Conservation (phyloP, 2,888 invertebrate genomes). For the Leptothorax acervorum region DNA sequence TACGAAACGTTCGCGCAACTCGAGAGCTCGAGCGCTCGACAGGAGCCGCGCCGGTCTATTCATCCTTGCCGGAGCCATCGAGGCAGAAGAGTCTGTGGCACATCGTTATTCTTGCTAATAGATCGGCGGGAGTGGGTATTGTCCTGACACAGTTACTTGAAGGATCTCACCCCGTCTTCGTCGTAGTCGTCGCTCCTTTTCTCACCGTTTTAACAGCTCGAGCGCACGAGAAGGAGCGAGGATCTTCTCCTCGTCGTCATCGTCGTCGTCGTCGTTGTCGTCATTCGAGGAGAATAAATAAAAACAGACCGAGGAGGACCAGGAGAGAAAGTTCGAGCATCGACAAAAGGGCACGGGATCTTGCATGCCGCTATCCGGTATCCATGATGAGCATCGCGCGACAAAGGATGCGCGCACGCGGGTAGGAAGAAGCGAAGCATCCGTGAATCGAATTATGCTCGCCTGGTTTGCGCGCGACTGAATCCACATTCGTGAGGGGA, state of each 20-base stretch:
- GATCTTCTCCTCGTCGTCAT: neutral
- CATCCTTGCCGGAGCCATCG: constrained; percentile 55
- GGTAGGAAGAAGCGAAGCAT: constrained; percentile 66
- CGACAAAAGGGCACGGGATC: constrained; percentile 63
- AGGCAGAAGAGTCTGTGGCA: constrained; percentile 64
- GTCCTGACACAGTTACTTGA: constrained; percentile 72
- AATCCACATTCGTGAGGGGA: constrained; percentile 35
- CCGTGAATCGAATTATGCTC: constrained; percentile 80
- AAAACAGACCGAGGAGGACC: constrained; percentile 46
- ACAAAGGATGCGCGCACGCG: constrained; percentile 63
- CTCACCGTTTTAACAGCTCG: constrained; percentile 59
- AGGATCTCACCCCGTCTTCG: constrained; percentile 53
- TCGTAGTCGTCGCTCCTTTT: constrained; percentile 43
- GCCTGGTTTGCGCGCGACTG: constrained; percentile 75
- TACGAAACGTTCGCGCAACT: constrained; percentile 28
- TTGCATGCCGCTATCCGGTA: constrained; percentile 62
- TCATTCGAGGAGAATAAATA: constrained; percentile 33
- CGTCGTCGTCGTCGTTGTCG: neutral
- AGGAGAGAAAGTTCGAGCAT: constrained; percentile 64
- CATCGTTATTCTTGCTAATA: constrained; percentile 82
- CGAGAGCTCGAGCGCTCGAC: constrained; percentile 38
- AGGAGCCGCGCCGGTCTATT: constrained; percentile 43
- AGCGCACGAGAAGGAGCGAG: constrained; percentile 27
- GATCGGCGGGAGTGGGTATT: constrained; percentile 79
- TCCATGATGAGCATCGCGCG: constrained; percentile 67